These are phyloP conservation scores for Mizuhopecten yessoensis DNA, from an alignment of 1,140 invertebrate genomes.

Conservation along the genomic window DNA sequence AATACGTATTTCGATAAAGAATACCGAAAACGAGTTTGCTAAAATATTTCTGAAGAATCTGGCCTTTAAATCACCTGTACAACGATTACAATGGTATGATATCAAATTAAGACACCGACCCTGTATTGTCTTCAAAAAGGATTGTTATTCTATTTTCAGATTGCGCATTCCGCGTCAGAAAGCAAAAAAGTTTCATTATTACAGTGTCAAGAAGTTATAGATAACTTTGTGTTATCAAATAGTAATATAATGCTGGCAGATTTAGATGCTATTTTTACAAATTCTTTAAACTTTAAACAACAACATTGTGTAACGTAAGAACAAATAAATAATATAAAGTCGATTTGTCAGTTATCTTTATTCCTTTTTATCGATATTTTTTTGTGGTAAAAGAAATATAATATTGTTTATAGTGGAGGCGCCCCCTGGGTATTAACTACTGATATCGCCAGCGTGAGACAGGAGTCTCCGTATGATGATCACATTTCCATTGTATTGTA, in stretches of 20 bases:
- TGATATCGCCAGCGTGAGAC: neutral
- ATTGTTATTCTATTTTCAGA: too few species aligned
- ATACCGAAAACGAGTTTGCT: too few species aligned
- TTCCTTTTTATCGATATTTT: conserved; percentile 3
- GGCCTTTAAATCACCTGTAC: too few species aligned
- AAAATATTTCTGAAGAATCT: too few species aligned
- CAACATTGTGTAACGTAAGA: neutral
- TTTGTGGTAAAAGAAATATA: neutral
- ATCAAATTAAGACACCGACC: too few species aligned
- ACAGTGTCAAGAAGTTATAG: too few species aligned
- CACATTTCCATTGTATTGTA: neutral
- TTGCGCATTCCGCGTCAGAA: too few species aligned
- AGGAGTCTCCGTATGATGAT: neutral
- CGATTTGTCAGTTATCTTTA: neutral
- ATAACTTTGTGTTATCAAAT: too few species aligned
- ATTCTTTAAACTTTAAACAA: neutral
- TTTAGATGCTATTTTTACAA: neutral
- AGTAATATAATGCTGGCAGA: neutral
- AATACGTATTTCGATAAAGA: too few species aligned
- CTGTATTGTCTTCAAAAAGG: too few species aligned
- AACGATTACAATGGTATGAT: too few species aligned
- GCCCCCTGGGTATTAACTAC: neutral
- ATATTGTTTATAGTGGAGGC: neutral
- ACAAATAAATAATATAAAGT: neutral
- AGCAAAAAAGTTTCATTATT: too few species aligned